Base-by-base conservation (phyloP, 1,140 invertebrate species). In the Cryptotermes secundus region DNA sequence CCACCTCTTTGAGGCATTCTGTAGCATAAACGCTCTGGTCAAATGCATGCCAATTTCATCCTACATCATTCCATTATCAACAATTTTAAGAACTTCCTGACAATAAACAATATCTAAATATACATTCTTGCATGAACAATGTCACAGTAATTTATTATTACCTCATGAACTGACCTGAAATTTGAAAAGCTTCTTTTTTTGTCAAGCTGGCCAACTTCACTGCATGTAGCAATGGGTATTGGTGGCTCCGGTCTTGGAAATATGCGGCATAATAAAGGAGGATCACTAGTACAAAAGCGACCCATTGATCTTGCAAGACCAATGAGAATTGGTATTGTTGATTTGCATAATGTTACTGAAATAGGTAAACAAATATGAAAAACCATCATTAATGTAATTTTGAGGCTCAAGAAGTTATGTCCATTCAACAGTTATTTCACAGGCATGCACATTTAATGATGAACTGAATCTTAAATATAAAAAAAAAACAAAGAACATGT, bases 261-360 rank as follows among this genome's bases (percentile, higher is more conserved):
- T 26, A 99, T 92, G 34, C 96, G 93, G 86, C 96, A 96, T 7
- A 99, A 92, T 34, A 99, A 90, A 0, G 96, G 94, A 6, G 95
- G 94, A 86, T 95, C 94, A 14, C 93, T 92, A 38, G 92, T 93
- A 0, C 94, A 92, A 89, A 95, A 97, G 31, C 97, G 92, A 14
- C 97, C 97, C 92, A 99, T 95, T 9, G 97, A 96, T 83, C 98
- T 90, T 0, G 94, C 94, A 83, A 98, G 88, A 6, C 98, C 98
- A 84, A 99, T 94, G 1, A 99, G 90, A 81, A 97, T 92, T 82
- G 97, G 97, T 26, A 98, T 93, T 12, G 95, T 94, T 34, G 93
- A 94, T 87, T 95, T 95, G 88, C 96, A 98, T n/a, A 98, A 89
- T 42, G 90, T 90, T 81, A 92, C 93, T 94, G 88, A 82, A 82